Evolutionary conservation across 2,113 vertebrate species (phyloP), one percentile per base, ranked within the genome.

Genomic region (Pluvianellus socialis): DNA sequence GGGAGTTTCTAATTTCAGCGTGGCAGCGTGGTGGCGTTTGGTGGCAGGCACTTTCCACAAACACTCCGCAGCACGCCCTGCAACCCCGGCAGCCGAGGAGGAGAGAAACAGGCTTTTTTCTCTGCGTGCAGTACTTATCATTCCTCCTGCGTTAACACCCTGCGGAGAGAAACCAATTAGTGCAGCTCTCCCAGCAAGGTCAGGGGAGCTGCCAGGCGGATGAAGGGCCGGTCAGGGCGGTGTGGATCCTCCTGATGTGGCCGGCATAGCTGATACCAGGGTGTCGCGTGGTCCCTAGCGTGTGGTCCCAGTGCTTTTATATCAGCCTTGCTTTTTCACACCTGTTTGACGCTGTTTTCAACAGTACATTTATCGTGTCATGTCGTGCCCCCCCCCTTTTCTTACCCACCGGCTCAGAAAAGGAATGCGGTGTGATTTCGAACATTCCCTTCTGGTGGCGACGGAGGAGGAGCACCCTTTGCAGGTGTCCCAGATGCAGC

Each of bases 1-100:
- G 71, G 86, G 28, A 35, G 53, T 63, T 22, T 65, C 76, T 44
- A 6, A 65, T 89, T 55, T 32, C 16, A 5, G 30, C 1, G 44
- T 3, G 3, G 7, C 38, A 26, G 58, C 24, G 30, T 8, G 17
- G 35, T 7, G 45, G 30, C 33, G 7, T 56, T 67, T 49, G 83
- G 32, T 45, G 52, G 72, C 89, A 91, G 85, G 47, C 4, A 20
- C 59, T 49, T 80, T 76, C 58, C 62, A 10, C 14, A 14, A 22
- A 6, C 0, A 3, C 49, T 55, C 49, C 45, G 1, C 50, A 44
- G 70, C 74, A 17, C 0, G 0, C 24, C 0, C 1, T 5, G 49
- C 59, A 88, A 70, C 56, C 19, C 2, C 4, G 6, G 62, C 30
- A 65, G 81, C 30, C 0, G 0, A 47, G 53, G 9, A 38, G 42